phyloP scores from a whole-genome alignment of 2,888 invertebrate species.

The Periphyllus acericola region DNA sequence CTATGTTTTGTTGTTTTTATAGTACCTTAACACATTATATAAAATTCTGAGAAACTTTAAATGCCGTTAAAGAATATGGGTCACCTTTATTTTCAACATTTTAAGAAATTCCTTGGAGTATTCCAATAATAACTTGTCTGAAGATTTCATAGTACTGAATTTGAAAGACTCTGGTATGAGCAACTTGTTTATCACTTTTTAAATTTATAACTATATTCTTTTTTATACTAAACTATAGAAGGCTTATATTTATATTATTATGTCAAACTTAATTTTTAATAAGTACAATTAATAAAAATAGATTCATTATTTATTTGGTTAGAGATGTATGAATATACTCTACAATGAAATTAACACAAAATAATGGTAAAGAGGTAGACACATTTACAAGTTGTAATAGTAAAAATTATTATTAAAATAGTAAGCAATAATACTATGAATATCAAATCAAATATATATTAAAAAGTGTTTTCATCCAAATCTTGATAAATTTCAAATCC shows the following conservation, averaged over 20 bases:
- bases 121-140: no score
- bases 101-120: neutral
- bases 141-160: neutral
- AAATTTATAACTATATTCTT: neutral
- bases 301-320: neutral
- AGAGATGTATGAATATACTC: neutral
- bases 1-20: no score
- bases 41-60: no score
- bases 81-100: neutral
- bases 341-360: neutral
- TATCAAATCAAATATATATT: neutral
- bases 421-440: neutral
- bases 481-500: neutral
- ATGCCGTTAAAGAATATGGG: no score
- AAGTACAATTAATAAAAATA: neutral
- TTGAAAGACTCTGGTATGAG: constrained; percentile 32
- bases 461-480: neutral
- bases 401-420: no score
- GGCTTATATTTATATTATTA: neutral
- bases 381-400: neutral
- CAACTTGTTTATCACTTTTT: neutral
- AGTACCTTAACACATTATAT: no score
- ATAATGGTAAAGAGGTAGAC: neutral
- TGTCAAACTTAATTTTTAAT: neutral
- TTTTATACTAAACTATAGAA: neutral